phyloP scores from a whole-genome alignment of 2,797 vertebrate species.

The Eupleurogrammus muticus region DNA sequence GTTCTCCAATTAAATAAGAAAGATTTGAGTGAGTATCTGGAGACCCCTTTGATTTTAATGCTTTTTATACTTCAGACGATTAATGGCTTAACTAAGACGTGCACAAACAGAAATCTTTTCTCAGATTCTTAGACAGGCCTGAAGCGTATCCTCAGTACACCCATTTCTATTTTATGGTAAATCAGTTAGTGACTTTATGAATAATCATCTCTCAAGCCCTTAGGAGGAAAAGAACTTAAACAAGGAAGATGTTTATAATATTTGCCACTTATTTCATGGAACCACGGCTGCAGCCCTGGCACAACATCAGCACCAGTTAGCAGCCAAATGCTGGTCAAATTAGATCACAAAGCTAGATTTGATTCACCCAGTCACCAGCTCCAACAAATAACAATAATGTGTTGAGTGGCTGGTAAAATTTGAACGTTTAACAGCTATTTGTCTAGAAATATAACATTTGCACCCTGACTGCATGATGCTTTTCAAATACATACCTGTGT shows the following conservation, averaged over 20 bases:
- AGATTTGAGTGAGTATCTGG: neutral
- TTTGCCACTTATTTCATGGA: too few relatives aligned
- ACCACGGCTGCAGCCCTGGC: too few relatives aligned
- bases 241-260: neutral
- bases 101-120: neutral
- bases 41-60: neutral
- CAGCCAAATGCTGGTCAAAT: too few relatives aligned
- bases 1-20: neutral
- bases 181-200: neutral
- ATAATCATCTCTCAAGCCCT: constrained; percentile 11
- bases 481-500: constrained; percentile 77
- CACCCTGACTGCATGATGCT: neutral
- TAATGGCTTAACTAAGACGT: neutral
- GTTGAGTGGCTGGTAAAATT: too few relatives aligned
- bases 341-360: too few relatives aligned
- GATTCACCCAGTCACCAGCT: too few relatives aligned
- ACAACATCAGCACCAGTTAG: too few relatives aligned
- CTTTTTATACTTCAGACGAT: neutral
- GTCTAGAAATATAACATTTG: too few relatives aligned
- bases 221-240: constrained; percentile 13
- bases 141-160: neutral
- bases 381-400: too few relatives aligned
- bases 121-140: neutral
- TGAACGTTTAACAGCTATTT: too few relatives aligned
- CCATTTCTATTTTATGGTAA: neutral